phyloP scores from a whole-genome alignment of 2,797 vertebrate species.

The Cossypha niveicapilla region DNA sequence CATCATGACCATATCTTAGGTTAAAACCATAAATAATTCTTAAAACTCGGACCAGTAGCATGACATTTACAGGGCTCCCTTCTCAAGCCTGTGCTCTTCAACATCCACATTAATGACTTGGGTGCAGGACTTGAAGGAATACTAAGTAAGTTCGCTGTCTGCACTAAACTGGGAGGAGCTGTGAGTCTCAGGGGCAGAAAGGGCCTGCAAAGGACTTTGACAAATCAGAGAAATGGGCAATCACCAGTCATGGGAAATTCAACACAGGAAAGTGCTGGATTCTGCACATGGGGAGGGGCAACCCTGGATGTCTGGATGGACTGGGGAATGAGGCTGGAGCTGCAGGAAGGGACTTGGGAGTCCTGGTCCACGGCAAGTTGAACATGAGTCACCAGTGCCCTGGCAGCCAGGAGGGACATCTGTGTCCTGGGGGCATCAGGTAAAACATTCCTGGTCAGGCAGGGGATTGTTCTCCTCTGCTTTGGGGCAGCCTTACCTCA shows the following conservation, averaged over 20 bases:
- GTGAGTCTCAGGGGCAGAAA: background rate
- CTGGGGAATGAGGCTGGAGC: background rate
- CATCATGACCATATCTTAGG: background rate
- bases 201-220: background rate
- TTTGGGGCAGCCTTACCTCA: background rate
- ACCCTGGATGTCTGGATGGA: background rate
- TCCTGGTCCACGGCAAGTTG: background rate
- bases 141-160: background rate
- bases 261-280: background rate
- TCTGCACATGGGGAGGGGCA: background rate
- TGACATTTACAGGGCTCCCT: background rate
- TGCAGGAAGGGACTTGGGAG: background rate
- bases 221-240: background rate
- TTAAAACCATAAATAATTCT: background rate
- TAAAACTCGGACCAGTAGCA: background rate
- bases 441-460: background rate
- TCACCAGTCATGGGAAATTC: accelerated
- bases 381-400: background rate
- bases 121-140: background rate
- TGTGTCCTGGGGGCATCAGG: background rate
- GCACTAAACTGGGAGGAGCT: background rate
- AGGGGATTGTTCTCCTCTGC: background rate
- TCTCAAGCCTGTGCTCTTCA: background rate
- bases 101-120: background rate
- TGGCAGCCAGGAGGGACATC: background rate